Conservation (phyloP, 2,113 vertebrate genomes). For the Sylvilagus bachmani region DNA sequence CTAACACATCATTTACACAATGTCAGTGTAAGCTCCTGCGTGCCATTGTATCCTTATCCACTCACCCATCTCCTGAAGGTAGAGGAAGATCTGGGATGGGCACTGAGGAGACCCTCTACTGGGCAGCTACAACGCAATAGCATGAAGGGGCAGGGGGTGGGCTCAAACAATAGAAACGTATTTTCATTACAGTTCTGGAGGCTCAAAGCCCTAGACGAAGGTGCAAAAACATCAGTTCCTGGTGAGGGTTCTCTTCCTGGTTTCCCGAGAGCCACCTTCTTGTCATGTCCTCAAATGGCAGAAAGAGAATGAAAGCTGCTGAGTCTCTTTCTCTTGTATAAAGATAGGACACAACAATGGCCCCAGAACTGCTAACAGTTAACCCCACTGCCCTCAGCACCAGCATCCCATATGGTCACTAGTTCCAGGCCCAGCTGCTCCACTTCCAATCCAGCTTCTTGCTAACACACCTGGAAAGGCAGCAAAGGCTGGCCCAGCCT, state of each 20-base stretch:
- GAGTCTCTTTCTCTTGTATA: neutral
- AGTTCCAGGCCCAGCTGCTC: no score
- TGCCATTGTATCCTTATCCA: neutral
- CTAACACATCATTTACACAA: neutral
- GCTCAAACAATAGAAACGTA: neutral
- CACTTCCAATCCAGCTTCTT: no score
- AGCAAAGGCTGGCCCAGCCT: no score
- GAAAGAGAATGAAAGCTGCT: neutral
- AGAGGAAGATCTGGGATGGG: neutral
- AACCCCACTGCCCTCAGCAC: no score
- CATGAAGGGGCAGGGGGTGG: no score
- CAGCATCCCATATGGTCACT: no score
- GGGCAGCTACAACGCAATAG: neutral
- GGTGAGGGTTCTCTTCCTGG: neutral
- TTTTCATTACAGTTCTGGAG: neutral
- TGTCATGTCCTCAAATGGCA: neutral
- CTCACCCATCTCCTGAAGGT: neutral
- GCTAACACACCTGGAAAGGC: no score
- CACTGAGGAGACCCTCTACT: neutral
- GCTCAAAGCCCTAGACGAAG: neutral
- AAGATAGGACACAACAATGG: no score
- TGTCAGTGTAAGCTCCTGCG: no score
- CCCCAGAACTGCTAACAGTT: no score
- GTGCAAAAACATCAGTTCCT: neutral
- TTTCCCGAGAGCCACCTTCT: neutral